Conservation (phyloP, 2,888 invertebrate species). For the Penaeus monodon region DNA sequence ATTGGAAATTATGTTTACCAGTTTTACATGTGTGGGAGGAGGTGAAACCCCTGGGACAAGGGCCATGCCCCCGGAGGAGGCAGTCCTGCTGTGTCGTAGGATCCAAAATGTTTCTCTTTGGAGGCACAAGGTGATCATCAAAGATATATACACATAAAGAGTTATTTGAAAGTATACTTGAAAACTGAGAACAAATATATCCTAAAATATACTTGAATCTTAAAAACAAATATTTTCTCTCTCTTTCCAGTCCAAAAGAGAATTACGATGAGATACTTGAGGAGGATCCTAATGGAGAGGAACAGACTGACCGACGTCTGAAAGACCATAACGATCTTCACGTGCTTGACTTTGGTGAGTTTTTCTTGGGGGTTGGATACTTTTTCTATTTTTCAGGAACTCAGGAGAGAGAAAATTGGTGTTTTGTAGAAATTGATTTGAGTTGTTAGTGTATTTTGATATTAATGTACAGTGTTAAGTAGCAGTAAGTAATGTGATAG, state of each 20-base stretch:
- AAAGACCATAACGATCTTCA: constrained; percentile 59
- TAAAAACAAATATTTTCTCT: background rate
- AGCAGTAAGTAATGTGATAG: too few species aligned
- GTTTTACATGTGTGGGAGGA: constrained; percentile 75
- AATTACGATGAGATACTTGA: constrained; percentile 36
- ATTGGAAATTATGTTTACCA: constrained; percentile 69
- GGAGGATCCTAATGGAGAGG: constrained; percentile 28
- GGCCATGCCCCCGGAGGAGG: constrained; percentile 78
- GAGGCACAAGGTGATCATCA: constrained; percentile 82
- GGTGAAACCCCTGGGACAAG: constrained; percentile 75
- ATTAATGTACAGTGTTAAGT: too few species aligned
- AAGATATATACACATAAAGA: background rate
- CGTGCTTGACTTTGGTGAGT: constrained; percentile 58
- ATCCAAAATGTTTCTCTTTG: constrained; percentile 85
- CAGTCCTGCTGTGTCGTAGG: constrained; percentile 85
- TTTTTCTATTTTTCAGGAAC: background rate
- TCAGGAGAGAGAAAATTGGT: background rate
- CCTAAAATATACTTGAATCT: background rate
- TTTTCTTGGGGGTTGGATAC: background rate
- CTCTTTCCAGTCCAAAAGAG: constrained; percentile 46
- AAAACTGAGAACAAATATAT: background rate
- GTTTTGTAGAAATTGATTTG: background rate
- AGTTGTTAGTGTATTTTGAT: background rate
- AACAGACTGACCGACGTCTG: constrained; percentile 47
- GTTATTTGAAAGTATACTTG: background rate